These are phyloP conservation scores for Panurus biarmicus DNA, from an alignment of 2,113 vertebrate species.

Conservation along the genomic window DNA sequence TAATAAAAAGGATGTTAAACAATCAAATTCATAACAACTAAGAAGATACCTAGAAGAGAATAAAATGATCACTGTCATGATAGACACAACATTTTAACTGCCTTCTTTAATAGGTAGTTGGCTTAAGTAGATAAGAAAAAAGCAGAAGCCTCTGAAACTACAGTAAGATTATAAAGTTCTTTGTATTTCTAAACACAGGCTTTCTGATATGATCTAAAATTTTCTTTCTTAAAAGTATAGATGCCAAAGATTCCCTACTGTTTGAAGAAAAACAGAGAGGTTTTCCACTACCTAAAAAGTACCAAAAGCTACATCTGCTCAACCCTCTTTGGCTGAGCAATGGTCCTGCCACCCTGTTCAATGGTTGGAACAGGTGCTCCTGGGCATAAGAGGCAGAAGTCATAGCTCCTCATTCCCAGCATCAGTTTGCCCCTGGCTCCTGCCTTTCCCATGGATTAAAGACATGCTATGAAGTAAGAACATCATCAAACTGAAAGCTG, in stretches of 20 bases:
- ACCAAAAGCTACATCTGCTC: background rate
- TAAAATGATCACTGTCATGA: background rate
- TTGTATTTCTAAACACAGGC: background rate
- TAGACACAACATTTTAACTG: background rate
- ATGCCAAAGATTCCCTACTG: background rate
- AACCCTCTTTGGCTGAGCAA: background rate
- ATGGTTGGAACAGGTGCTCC: background rate
- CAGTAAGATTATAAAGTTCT: background rate
- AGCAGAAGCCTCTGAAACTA: background rate
- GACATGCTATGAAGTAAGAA: background rate
- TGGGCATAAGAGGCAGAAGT: background rate
- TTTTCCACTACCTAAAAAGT: background rate
- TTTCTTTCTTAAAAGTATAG: background rate
- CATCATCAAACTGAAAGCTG: background rate
- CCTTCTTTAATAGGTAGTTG: background rate
- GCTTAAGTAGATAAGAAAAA: background rate
- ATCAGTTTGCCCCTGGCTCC: background rate
- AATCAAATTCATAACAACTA: background rate
- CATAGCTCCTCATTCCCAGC: background rate
- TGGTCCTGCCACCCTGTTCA: background rate
- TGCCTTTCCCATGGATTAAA: background rate
- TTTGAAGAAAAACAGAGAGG: fast-evolving
- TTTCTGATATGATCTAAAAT: background rate
- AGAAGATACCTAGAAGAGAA: background rate
- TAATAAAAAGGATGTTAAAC: background rate